Base-by-base conservation (phyloP, 1,140 invertebrate species). In the Dendrolimus punctatus region DNA sequence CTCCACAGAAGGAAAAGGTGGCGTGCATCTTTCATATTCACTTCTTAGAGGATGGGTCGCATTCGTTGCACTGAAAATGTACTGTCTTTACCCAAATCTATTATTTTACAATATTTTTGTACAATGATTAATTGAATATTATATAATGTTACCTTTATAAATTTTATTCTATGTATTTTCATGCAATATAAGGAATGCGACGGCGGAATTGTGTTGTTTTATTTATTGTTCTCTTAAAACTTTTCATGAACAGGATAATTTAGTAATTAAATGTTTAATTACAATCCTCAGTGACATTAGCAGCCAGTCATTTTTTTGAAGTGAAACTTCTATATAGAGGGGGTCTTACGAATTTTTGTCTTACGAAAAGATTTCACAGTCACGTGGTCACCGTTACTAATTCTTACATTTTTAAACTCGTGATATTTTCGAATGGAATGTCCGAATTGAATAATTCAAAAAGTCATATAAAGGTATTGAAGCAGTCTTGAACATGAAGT, bases 121-220 rank as follows among this genome's bases (percentile, higher is more conserved):
- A 49, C 7, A 40, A 43, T 43, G 39, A 45, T 50, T 50, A 41
- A 38, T 55, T 50, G 49, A 54, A 41, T 55, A 53, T 47, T 40
- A 39, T 53, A 53, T 41, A 53, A 54, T 60, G 55, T 50, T 59
- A 57, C 36, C 46, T 41, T 40, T 54, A 53, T 49, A 46, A 55
- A 45, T 53, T 53, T 53, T 39, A 50, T 53, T 70, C 76, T 73
- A 68, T 80, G 62, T 81, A 38, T 38, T 84, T 84, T 83, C 78
- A 71, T 84, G 65, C 80, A 84, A 84, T 86, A 86, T 71, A 86
- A 58, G 66, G 72, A 81, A 83, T 86, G 83, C 78, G 80, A 86
- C 73, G 83, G 83, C 83, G 83, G 70, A 86, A 55, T 55, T 23
- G 39, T 66, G 45, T 67, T 69, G 68, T 82, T 79, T 81, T 71